phyloP scores from a whole-genome alignment of 1,140 invertebrate species.

The Mesaphorura yosii region DNA sequence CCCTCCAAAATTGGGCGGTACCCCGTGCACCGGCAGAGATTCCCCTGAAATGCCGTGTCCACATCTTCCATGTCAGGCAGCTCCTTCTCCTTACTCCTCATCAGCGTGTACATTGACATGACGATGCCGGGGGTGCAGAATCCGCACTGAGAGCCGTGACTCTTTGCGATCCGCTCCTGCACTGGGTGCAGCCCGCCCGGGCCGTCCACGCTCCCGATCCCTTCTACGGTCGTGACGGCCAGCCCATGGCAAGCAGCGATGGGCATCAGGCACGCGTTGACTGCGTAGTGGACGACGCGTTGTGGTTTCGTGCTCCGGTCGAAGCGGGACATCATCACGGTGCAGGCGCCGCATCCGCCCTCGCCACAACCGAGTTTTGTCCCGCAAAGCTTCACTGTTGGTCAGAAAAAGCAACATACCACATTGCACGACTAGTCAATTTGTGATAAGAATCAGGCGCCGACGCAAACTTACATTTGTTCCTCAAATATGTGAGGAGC shows the following conservation, averaged over 20 bases:
- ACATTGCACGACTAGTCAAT: not conserved
- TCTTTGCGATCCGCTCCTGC: slow-evolving; percentile 34
- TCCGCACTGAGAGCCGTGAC: slow-evolving; percentile 39
- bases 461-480: slow-evolving; percentile 47
- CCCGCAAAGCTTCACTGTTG: slow-evolving; percentile 67
- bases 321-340: slow-evolving; percentile 67
- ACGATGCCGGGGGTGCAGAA: slow-evolving; percentile 39
- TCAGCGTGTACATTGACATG: slow-evolving; percentile 75
- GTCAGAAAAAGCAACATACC: too few species aligned
- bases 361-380: slow-evolving; percentile 86
- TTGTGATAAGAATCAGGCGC: not conserved
- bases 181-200: slow-evolving; percentile 35
- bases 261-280: slow-evolving; percentile 60
- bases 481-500: slow-evolving; percentile 65
- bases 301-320: slow-evolving; percentile 1
- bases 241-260: slow-evolving; percentile 69
- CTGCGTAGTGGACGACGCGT: not conserved
- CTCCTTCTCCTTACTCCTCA: slow-evolving; percentile 51
- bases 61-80: slow-evolving; percentile 53
- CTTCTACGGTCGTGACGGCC: slow-evolving; percentile 81
- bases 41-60: slow-evolving; percentile 74
- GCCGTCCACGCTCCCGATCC: slow-evolving; percentile 38
- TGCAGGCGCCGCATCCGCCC: slow-evolving; percentile 84
- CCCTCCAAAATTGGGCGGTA: slow-evolving; percentile 82
- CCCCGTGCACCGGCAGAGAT: slow-evolving; percentile 80